These are phyloP conservation scores for Manacus vitellinus DNA, from an alignment of 2,113 vertebrate genomes.

Conservation along the genomic window DNA sequence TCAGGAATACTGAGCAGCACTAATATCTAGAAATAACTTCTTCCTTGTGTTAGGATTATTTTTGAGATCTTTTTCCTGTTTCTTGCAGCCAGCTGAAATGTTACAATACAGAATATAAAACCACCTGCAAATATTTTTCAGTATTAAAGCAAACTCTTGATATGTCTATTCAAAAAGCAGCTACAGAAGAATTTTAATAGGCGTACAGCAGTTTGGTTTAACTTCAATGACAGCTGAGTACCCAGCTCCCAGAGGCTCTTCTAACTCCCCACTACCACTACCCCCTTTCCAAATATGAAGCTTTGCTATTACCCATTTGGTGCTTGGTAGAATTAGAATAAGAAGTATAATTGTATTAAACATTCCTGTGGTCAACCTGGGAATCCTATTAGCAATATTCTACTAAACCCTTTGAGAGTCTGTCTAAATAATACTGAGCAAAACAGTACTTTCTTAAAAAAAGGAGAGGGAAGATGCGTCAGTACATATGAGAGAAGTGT, in stretches of 20 bases:
- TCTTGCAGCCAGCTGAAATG: background rate
- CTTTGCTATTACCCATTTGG: background rate
- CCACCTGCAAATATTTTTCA: background rate
- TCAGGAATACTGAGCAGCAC: background rate
- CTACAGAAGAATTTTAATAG: background rate
- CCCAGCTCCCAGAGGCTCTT: background rate
- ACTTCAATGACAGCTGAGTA: background rate
- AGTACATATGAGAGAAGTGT: background rate
- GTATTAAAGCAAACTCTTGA: background rate
- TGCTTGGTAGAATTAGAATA: background rate
- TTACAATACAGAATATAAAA: background rate
- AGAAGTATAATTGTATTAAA: background rate
- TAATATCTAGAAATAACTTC: background rate
- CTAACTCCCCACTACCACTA: background rate
- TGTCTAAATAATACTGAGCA: background rate
- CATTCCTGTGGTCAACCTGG: background rate
- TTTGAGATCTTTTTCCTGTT: background rate
- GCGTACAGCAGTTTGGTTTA: background rate
- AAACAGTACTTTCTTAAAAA: background rate
- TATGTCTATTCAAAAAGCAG: background rate
- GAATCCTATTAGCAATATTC: background rate
- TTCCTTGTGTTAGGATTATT: background rate
- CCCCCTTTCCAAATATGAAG: background rate
- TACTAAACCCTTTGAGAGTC: background rate
- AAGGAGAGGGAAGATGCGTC: background rate